Percentiles rank a stretch among this genome's conserved stretches.
phyloP scores from a whole-genome alignment of 2,797 vertebrate species.

The Morus bassanus region DNA sequence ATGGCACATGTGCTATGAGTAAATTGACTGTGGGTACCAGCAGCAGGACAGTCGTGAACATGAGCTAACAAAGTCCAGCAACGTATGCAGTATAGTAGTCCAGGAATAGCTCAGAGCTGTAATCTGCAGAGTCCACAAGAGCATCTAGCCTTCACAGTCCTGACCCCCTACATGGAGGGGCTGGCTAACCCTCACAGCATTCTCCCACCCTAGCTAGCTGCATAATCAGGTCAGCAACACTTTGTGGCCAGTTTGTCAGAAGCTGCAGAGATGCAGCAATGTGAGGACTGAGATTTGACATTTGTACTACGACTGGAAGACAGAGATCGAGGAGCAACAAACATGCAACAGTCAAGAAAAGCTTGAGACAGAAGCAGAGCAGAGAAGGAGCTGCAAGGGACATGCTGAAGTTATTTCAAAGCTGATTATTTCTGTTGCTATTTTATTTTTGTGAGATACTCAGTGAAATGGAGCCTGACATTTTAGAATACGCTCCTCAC shows the following conservation, averaged over 20 bases:
- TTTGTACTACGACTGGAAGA: background rate
- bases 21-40: background rate
- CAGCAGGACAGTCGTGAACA: background rate
- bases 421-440: background rate
- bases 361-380: background rate
- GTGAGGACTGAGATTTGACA: background rate
- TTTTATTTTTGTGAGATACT: conserved; percentile 9
- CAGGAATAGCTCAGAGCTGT: background rate
- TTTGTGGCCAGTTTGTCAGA: background rate
- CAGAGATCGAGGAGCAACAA: background rate
- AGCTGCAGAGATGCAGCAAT: background rate
- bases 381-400: background rate
- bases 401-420: background rate
- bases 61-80: background rate
- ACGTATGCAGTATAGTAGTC: background rate
- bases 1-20: background rate
- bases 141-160: background rate
- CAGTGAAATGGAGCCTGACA: background rate
- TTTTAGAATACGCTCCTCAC: background rate
- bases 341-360: background rate
- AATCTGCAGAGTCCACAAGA: background rate
- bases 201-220: background rate
- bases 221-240: background rate
- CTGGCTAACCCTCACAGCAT: background rate
- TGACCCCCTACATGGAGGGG: fast-evolving